These are phyloP conservation scores for Limanda limanda DNA, from an alignment of 2,113 vertebrate genomes.

Conservation along the genomic window DNA sequence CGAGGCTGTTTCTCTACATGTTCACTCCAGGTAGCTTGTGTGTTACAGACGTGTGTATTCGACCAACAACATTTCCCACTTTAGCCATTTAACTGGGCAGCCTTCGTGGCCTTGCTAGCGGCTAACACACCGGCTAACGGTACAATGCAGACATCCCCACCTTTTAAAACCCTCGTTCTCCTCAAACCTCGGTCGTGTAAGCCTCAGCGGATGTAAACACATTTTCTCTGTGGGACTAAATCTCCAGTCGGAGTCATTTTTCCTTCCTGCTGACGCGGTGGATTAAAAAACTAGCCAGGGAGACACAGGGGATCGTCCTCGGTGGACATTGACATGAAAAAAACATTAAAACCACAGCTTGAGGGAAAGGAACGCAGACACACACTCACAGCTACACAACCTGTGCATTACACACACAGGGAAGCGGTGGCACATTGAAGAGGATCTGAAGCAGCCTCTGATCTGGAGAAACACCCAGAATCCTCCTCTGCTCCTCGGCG, in stretches of 20 bases:
- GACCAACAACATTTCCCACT: background rate
- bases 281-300: slow-evolving; percentile 52
- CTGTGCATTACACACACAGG: no score
- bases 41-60: background rate
- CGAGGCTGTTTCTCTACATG: background rate
- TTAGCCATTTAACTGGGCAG: slow-evolving; percentile 21
- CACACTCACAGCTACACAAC: background rate
- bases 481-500: slow-evolving; percentile 33
- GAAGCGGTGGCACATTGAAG: background rate
- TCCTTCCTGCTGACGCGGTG: slow-evolving; percentile 42
- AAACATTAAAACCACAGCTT: background rate
- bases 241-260: background rate
- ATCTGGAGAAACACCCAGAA: slow-evolving; percentile 73
- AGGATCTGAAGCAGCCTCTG: slow-evolving; percentile 21
- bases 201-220: background rate
- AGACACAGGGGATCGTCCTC: slow-evolving; percentile 54
- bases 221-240: background rate
- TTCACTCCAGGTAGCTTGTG: background rate
- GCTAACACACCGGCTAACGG: slow-evolving; percentile 63
- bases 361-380: slow-evolving; percentile 12
- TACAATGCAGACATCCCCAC: slow-evolving; percentile 7
- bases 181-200: background rate
- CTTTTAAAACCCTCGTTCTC: background rate
- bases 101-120: slow-evolving; percentile 66
- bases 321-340: slow-evolving; percentile 28